Conservation (phyloP, 2,888 invertebrate genomes). For the Xestia c-nigrum region DNA sequence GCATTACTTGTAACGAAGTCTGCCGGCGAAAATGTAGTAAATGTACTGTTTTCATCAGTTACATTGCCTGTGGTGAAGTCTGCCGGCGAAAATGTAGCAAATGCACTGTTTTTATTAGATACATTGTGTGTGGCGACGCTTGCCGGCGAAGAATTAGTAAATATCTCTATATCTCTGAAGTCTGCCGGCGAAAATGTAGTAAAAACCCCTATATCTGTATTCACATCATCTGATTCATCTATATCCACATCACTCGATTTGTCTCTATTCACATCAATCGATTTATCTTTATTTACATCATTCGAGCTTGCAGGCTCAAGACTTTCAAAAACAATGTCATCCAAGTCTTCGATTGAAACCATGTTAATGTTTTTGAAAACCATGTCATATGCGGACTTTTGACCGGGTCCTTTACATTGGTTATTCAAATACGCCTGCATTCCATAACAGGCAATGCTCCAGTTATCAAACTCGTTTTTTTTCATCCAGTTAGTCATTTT, state of each 20-base stretch:
- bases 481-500: slow-evolving; percentile 28
- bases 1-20: not conserved
- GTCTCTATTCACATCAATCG: not conserved
- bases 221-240: not conserved
- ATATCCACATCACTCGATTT: not conserved
- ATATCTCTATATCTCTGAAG: too few relatives aligned
- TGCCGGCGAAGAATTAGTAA: too few relatives aligned
- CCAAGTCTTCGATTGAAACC: not conserved
- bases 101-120: too few relatives aligned
- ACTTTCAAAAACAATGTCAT: not conserved
- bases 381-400: slow-evolving; percentile 7
- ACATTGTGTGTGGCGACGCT: too few relatives aligned
- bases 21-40: not conserved
- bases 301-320: not conserved
- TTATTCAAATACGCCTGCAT: slow-evolving; percentile 41
- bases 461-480: slow-evolving; percentile 15
- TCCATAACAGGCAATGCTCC: slow-evolving; percentile 45
- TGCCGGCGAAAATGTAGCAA: too few relatives aligned
- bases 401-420: not conserved
- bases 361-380: slow-evolving; percentile 14
- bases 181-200: not conserved
- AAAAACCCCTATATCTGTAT: not conserved
- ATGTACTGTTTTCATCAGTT: too few relatives aligned
- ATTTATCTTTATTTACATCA: not conserved
- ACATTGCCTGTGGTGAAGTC: too few relatives aligned